Evolutionary conservation across 2,888 invertebrate genomes (phyloP).

Genomic region (Glyphotaelius pellucidus): DNA sequence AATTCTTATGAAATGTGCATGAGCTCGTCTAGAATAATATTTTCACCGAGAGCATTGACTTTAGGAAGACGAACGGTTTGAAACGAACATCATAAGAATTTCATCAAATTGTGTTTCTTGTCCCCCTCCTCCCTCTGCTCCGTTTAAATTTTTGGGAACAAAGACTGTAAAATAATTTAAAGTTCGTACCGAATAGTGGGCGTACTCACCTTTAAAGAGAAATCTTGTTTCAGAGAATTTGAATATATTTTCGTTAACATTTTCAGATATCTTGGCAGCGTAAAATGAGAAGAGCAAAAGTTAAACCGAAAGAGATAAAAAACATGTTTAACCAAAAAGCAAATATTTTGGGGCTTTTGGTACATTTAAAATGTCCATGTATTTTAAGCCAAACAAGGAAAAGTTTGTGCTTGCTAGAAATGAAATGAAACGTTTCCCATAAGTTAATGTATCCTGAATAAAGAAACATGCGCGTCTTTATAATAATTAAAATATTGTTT

Average conservation of each 20-base stretch:
- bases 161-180: conserved; percentile 19
- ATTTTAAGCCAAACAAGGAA: neutral
- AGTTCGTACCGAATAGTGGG: neutral
- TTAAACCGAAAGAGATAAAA: neutral
- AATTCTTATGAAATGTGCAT: neutral
- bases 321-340: neutral
- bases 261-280: neutral
- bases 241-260: neutral
- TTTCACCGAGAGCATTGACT: neutral
- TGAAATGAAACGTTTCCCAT: neutral
- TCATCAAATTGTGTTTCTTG: conserved; percentile 9
- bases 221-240: neutral
- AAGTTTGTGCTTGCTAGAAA: neutral
- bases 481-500: too few relatives aligned
- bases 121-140: neutral
- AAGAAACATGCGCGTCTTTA: too few relatives aligned
- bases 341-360: too few relatives aligned
- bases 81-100: conserved; percentile 17
- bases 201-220: neutral
- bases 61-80: conserved; percentile 7
- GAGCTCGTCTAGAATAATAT: neutral
- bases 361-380: neutral
- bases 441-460: neutral
- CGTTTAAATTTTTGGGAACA: conserved; percentile 29
- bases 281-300: neutral